Conservation (phyloP, 2,797 vertebrate genomes). For the Luscinia megarhynchos region DNA sequence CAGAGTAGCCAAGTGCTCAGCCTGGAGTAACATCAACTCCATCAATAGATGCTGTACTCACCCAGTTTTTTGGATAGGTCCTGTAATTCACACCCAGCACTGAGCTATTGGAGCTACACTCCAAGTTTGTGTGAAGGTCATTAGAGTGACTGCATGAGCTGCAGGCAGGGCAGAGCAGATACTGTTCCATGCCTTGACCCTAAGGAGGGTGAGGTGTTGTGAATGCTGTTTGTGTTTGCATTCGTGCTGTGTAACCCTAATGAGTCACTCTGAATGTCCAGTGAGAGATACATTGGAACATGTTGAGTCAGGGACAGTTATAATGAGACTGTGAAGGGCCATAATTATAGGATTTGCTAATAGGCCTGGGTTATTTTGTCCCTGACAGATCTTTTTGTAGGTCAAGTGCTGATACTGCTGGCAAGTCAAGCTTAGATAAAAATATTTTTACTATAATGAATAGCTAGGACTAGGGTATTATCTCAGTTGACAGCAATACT, state of each 20-base stretch:
- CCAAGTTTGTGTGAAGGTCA: background rate
- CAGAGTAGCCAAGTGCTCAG: background rate
- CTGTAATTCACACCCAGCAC: background rate
- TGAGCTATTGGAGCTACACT: background rate
- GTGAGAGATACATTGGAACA: background rate
- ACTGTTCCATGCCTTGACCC: background rate
- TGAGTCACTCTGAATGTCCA: constrained; percentile 24
- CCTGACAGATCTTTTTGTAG: background rate
- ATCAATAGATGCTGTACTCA: background rate
- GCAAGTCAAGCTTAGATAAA: background rate
- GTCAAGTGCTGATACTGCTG: background rate
- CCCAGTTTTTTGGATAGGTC: background rate
- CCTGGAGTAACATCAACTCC: background rate
- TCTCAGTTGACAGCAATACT: background rate
- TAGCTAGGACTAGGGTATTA: background rate
- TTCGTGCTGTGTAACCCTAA: background rate
- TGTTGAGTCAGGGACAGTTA: background rate
- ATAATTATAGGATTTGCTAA: constrained; percentile 22
- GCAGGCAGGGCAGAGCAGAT: background rate
- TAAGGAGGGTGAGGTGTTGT: background rate
- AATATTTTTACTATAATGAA: background rate
- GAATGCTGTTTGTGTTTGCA: background rate
- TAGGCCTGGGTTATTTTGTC: background rate
- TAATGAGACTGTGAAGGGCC: background rate
- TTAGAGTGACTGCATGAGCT: background rate